These are phyloP conservation scores for Frankliniella intonsa DNA, from an alignment of 2,888 invertebrate species.

Conservation along the genomic window DNA sequence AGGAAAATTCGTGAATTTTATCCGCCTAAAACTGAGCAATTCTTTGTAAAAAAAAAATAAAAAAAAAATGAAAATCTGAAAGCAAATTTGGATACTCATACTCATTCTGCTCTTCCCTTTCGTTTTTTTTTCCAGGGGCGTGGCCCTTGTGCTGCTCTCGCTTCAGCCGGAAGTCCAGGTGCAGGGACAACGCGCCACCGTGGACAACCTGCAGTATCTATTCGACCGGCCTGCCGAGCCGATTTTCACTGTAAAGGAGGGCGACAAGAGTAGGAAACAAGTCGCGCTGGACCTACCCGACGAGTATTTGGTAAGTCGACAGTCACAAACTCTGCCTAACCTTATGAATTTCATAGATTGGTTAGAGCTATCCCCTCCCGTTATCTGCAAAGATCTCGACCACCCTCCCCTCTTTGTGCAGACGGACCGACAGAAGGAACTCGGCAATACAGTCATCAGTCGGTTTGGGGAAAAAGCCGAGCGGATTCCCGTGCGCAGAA, in stretches of 20 bases:
- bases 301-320: slow-evolving; percentile 57
- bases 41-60: no score
- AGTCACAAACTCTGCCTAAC: not conserved
- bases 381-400: not conserved
- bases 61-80: no score
- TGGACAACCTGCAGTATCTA: slow-evolving; percentile 52
- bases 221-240: slow-evolving; percentile 75
- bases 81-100: no score
- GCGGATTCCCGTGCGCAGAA: slow-evolving; percentile 53
- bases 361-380: no score
- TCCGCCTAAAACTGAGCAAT: no score
- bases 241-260: slow-evolving; percentile 70
- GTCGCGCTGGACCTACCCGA: slow-evolving; percentile 59
- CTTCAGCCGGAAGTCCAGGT: no score
- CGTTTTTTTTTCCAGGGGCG: no score
- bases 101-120: no score
- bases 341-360: no score
- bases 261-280: slow-evolving; percentile 46
- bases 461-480: slow-evolving; percentile 55
- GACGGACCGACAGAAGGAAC: slow-evolving; percentile 53
- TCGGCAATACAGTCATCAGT: slow-evolving; percentile 55
- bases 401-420: slow-evolving; percentile 39
- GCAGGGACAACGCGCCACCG: not conserved
- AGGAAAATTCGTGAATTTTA: no score
- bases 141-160: no score